Conservation (phyloP, 2,797 vertebrate species). For the Pseudochaenichthys georgianus region DNA sequence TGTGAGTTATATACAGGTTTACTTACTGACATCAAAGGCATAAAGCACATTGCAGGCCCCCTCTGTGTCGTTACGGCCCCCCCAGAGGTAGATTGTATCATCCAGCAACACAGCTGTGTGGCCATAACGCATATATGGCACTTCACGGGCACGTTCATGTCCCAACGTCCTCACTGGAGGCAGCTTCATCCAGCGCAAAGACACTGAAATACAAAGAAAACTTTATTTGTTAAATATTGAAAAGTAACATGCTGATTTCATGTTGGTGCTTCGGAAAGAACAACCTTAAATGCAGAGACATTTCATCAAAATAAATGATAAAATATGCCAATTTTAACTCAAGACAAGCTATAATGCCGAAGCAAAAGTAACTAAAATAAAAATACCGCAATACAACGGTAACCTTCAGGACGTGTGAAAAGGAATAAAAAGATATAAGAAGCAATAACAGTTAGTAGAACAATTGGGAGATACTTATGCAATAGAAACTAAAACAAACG, state of each 20-base stretch:
- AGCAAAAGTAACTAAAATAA: neutral
- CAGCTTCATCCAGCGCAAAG: constrained; percentile 96
- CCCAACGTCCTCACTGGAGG: constrained; percentile 91
- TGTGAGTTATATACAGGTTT: constrained; percentile 11
- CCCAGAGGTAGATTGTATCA: constrained; percentile 97
- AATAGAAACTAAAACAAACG: neutral
- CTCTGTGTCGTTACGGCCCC: constrained; percentile 96
- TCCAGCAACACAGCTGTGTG: constrained; percentile 98
- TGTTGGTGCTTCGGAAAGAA: neutral
- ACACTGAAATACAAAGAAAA: constrained; percentile 85
- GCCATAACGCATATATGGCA: constrained; percentile 98
- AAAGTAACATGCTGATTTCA: neutral
- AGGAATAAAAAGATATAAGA: neutral
- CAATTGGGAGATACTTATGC: neutral
- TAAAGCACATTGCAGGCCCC: constrained; percentile 98
- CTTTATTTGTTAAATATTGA: neutral
- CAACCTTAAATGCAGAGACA: neutral
- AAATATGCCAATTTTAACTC: constrained; percentile 1
- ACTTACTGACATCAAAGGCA: constrained; percentile 97
- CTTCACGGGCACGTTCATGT: constrained; percentile 89
- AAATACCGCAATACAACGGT: neutral
- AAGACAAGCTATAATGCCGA: neutral
- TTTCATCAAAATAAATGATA: neutral
- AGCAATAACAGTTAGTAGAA: neutral
- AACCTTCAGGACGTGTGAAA: neutral